Evolutionary conservation across 2,888 invertebrate species (phyloP).

Genomic region (Baccha elongata): DNA sequence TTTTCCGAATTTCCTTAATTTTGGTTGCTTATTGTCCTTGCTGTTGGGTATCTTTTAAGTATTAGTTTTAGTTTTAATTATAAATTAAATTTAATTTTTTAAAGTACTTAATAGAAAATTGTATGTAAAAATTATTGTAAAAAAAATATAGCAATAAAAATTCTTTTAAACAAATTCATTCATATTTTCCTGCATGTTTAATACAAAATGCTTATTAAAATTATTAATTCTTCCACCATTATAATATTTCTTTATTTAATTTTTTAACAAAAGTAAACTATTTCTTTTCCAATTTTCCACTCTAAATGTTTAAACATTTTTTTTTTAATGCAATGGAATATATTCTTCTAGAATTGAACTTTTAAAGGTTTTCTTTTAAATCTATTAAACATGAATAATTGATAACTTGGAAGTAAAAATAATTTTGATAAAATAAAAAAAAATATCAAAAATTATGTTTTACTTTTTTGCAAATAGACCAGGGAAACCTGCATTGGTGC

Average conservation of each 20-base stretch:
- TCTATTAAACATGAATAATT: too few species aligned
- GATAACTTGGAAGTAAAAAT: too few species aligned
- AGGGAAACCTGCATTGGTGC: too few species aligned
- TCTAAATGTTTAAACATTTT: constrained; percentile 46
- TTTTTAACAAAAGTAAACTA: constrained; percentile 22
- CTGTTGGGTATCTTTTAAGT: constrained; percentile 1
- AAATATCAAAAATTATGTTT: too few species aligned
- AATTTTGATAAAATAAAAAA: too few species aligned
- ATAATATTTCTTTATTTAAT: constrained; percentile 25
- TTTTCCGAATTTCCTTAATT: constrained; percentile 15
- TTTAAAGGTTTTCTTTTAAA: too few species aligned
- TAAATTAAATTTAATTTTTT: constrained; percentile 27
- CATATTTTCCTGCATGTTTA: constrained; percentile 46
- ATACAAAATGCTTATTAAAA: constrained; percentile 40
- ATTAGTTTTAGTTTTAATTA: background rate
- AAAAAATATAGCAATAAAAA: constrained; percentile 22
- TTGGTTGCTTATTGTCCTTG: constrained; percentile 13
- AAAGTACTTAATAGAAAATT: constrained; percentile 2
- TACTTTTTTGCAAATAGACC: too few species aligned
- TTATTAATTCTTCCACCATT: constrained; percentile 9
- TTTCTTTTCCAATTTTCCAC: constrained; percentile 29
- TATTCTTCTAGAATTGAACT: too few species aligned
- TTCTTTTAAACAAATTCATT: constrained; percentile 28
- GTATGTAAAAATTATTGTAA: constrained; percentile 35
- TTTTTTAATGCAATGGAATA: constrained; percentile 39